Conservation (phyloP, 1,140 invertebrate species). For the Galleria mellonella region DNA sequence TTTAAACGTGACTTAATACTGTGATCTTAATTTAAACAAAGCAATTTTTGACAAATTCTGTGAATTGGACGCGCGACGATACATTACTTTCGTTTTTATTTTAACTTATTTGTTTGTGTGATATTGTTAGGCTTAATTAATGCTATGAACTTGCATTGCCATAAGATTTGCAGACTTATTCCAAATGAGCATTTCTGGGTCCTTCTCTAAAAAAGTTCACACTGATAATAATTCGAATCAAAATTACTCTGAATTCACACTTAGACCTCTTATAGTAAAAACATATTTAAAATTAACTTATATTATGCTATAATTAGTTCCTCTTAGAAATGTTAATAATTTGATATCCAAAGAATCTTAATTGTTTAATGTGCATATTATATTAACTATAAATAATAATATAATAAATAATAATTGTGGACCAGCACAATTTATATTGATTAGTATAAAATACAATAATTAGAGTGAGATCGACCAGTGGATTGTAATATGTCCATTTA, state of each 20-base stretch:
- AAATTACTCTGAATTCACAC: conserved; percentile 9
- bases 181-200: conserved; percentile 56
- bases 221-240: neutral
- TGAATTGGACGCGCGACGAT: conserved; percentile 54
- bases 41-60: conserved; percentile 68
- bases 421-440: conserved; percentile 41
- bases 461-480: conserved; percentile 23
- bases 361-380: conserved; percentile 54
- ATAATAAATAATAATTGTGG: conserved; percentile 59
- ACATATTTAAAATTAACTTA: conserved; percentile 38
- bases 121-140: conserved; percentile 62
- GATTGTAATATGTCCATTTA: conserved; percentile 36
- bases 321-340: conserved; percentile 68
- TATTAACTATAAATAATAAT: conserved; percentile 63
- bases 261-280: conserved; percentile 22
- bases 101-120: conserved; percentile 65
- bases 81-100: conserved; percentile 43
- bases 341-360: conserved; percentile 71
- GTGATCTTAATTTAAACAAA: conserved; percentile 73
- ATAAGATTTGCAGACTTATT: conserved; percentile 48
- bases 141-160: conserved; percentile 52
- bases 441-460: conserved; percentile 43
- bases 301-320: conserved; percentile 64
- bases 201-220: conserved; percentile 17
- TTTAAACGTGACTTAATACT: conserved; percentile 71